These are phyloP conservation scores for Erythrocercus mccallii DNA, from an alignment of 2,113 vertebrate genomes.

Conservation along the genomic window DNA sequence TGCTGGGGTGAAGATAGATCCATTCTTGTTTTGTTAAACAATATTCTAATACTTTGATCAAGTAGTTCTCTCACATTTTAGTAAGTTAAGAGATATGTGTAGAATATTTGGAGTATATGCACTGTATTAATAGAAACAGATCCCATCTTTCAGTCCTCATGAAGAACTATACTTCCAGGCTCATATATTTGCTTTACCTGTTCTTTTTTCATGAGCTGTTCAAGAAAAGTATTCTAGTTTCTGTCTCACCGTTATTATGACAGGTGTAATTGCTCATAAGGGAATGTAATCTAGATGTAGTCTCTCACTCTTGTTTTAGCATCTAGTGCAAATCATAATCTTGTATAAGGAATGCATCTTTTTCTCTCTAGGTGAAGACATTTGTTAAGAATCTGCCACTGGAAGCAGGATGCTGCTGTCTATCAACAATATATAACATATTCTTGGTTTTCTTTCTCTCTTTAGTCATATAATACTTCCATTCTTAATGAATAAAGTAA, in stretches of 20 bases:
- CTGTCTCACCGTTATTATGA: background rate
- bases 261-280: background rate
- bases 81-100: background rate
- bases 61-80: background rate
- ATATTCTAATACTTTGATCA: background rate
- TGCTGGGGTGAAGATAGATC: constrained; percentile 35
- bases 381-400: background rate
- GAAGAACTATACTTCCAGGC: background rate
- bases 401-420: background rate
- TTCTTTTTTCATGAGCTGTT: background rate
- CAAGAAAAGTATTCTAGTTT: background rate
- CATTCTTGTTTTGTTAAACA: background rate
- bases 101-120: background rate
- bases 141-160: background rate
- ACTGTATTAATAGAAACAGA: background rate
- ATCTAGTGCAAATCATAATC: background rate
- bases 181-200: background rate
- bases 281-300: background rate
- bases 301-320: background rate
- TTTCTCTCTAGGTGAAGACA: background rate
- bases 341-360: background rate
- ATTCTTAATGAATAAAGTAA: background rate
- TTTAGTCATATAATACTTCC: background rate
- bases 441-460: background rate
- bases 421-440: background rate